A percentile compares a stretch with the other conserved stretches of the same genome.
These are phyloP conservation scores for Triplophysa siluroides DNA, from an alignment of 2,113 vertebrate genomes.

Conservation along the genomic window DNA sequence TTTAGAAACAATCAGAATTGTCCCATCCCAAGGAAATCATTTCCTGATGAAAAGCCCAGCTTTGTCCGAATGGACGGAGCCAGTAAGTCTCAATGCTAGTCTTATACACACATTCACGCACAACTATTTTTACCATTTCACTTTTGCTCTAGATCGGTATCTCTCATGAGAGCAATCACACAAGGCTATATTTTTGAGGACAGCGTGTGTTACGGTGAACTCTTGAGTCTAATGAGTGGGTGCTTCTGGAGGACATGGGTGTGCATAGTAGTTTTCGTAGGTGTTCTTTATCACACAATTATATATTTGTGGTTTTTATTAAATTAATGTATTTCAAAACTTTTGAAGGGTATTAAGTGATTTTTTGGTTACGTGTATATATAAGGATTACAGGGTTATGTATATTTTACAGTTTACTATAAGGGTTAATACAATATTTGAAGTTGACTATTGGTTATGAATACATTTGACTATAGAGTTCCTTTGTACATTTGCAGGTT, in stretches of 20 bases:
- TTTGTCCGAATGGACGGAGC: slow-evolving; percentile 20
- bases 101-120: not conserved
- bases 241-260: not conserved
- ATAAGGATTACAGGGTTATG: not conserved
- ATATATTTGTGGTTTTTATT: not conserved
- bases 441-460: not conserved
- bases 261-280: not conserved
- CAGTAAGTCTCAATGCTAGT: slow-evolving; percentile 11
- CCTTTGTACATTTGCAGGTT: not conserved
- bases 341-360: not conserved
- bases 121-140: slow-evolving; percentile 19
- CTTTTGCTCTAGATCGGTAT: slow-evolving; percentile 13
- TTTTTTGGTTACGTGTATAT: not conserved
- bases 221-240: too few relatives aligned
- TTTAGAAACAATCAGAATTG: slow-evolving; percentile 68
- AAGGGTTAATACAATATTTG: too few relatives aligned
- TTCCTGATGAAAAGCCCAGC: slow-evolving; percentile 60
- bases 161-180: not conserved
- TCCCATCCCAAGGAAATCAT: slow-evolving; percentile 60
- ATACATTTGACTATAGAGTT: not conserved
- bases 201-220: not conserved
- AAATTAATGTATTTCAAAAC: not conserved
- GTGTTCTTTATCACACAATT: too few relatives aligned
- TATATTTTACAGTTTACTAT: not conserved
- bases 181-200: not conserved